These are phyloP conservation scores for Phyllopteryx taeniolatus DNA, from an alignment of 2,113 vertebrate genomes.

Conservation along the genomic window DNA sequence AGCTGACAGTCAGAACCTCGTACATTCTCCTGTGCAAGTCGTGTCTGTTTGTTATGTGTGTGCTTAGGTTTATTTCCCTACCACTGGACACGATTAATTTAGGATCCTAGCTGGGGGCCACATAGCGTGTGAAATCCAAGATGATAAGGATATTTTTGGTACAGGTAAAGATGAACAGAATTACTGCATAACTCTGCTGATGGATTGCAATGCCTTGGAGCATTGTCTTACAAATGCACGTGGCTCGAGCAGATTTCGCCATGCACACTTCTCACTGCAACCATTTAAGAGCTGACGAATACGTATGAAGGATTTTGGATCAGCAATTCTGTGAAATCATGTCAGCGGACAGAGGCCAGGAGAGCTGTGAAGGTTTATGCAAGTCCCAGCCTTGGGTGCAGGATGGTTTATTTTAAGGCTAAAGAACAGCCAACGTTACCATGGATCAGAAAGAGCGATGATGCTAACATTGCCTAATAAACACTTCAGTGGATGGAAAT, in stretches of 20 bases:
- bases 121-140: constrained; percentile 33
- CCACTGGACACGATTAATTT: constrained; percentile 23
- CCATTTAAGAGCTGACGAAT: constrained; percentile 51
- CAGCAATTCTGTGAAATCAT: constrained; percentile 44
- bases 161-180: constrained; percentile 32
- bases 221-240: constrained; percentile 27
- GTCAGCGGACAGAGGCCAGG: constrained; percentile 5
- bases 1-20: neutral
- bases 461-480: neutral
- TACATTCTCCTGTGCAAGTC: neutral
- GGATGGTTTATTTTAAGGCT: constrained; percentile 25
- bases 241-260: constrained; percentile 36
- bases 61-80: constrained; percentile 2
- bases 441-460: neutral
- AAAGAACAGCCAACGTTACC: constrained; percentile 2
- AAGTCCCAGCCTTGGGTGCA: constrained; percentile 1
- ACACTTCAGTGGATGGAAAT: neutral
- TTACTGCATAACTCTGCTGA: constrained; percentile 43
- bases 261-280: constrained; percentile 29
- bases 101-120: constrained; percentile 15
- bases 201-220: constrained; percentile 18
- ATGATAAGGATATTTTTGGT: constrained; percentile 36
- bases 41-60: neutral
- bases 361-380: constrained; percentile 32
- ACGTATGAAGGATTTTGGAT: constrained; percentile 29